Evolutionary conservation across 2,888 invertebrate species (phyloP), one percentile per base, ranked within the genome.

Genomic region (Drosophila neonasuta): DNA sequence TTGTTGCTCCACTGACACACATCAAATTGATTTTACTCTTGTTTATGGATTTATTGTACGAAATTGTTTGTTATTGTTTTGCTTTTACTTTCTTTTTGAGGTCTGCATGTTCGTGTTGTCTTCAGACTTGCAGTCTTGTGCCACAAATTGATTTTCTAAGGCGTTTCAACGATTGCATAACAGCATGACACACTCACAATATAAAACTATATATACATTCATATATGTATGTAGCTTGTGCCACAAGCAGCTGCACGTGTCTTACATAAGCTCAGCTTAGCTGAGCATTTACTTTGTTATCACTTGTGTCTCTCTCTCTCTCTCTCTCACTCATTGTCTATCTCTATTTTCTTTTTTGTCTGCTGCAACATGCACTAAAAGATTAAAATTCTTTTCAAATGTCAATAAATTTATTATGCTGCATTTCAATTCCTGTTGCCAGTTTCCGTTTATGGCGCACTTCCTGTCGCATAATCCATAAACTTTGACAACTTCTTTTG

Each of bases 11-110:
- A 68, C 70, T 61, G 68, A 74, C 73, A 70, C 56, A 70, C 15
- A 71, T 56, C 65, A 64, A 80, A 82, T 87, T 77, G 88, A 75
- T 77, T 86, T 84, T 68, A 56, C 70, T 80, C 32, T 13, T 24
- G 34, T 44, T 55, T 44, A 51, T 39, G 78, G 72, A 24, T 78
- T 80, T 73, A 81, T 77, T 72, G 79, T 69, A 54, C 48, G 71
- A 79, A 73, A 80, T 64, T 60, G 68, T 68, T 68, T 76, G 56
- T 69, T 80, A 58, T 70, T 59, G 42, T 60, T 61, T 52, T n/a
- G 11, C 24, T 24, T 24, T 24, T 24, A 24, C 24, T 24, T 24
- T 24, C 24, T 24, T 6, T 24, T 36, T 15, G 15, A 11, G 10
- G 30, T 34, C 8, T 30, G 32, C 74, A 54, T 70, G 63, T 62